phyloP scores from a whole-genome alignment of 2,797 vertebrate species.

The Typhlichthys eigenmanni region DNA sequence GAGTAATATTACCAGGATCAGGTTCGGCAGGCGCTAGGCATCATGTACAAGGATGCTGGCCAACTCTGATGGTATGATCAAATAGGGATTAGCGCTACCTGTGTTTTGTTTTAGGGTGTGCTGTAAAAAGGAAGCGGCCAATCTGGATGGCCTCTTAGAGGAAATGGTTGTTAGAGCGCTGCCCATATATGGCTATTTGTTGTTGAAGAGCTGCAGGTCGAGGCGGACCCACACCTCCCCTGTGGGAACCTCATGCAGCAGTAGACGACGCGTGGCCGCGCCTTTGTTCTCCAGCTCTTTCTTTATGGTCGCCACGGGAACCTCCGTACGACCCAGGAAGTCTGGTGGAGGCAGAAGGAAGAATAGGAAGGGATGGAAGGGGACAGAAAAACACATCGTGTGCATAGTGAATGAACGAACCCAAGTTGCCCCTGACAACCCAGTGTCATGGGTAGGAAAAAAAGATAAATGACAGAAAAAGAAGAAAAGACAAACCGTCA shows the following conservation, averaged over 20 bases:
- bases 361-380: background rate
- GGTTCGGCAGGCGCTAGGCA: too few species aligned
- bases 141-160: background rate
- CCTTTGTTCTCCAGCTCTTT: conserved; percentile 94
- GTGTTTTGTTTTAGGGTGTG: background rate
- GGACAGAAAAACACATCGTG: background rate
- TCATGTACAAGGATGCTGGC: too few species aligned
- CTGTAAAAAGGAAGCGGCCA: background rate
- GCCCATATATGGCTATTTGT: conserved; percentile 43
- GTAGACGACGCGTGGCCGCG: conserved; percentile 84
- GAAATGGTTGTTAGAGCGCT: background rate
- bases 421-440: background rate
- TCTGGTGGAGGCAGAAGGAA: conserved; percentile 67
- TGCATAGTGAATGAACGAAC: background rate
- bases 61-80: conserved; percentile 1
- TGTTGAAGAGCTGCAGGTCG: conserved; percentile 88
- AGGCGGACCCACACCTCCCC: conserved; percentile 95
- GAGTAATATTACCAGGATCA: too few species aligned
- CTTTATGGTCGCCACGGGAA: conserved; percentile 95
- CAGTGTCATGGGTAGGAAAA: background rate
- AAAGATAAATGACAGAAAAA: background rate
- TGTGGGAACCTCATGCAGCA: conserved; percentile 93
- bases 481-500: conserved; percentile 81
- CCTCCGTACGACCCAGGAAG: conserved; percentile 94
- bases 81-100: background rate